Base-by-base conservation (phyloP, 2,888 invertebrate species). In the Tortrix viridana region DNA sequence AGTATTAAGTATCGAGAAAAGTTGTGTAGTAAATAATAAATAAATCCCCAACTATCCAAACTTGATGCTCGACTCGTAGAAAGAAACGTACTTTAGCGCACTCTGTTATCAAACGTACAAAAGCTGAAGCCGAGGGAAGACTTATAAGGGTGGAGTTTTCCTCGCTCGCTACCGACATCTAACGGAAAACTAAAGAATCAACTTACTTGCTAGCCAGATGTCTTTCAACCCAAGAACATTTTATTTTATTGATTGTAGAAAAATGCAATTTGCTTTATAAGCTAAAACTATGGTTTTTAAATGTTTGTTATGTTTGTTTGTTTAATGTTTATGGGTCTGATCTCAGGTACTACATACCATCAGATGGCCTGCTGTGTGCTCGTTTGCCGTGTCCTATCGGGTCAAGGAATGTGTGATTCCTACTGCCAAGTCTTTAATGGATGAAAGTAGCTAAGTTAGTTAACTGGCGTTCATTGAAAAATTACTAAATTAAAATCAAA, bases 111-210 rank as follows among this genome's bases (percentile, higher is more conserved):
- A 65, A 66, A 66, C 61, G 65, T 66, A 66, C 67, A 77, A 82
- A 88, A 75, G 71, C 60, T 65, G 68, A 71, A 69, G 69, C 71
- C 65, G 66, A 70, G 71, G 75, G 75, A 70, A 70, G 79, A 74
- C 74, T 74, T 69, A 60, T 60, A 59, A 65, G 70, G 73, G 68
- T 66, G 61, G 63, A 65, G 53, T 67, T 70, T 70, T 67, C 69
- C 69, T 52, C 48, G 66, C 60, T 26, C 60, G 55, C 65, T 67
- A 76, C 81, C 75, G 90, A 88, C 90, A 91, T 90, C 90, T 90
- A 83, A 73, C 84, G 90, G 85, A 74, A 80, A 80, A 74, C 73
- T 78, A 67, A 67, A 67, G 85, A 81, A 88, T 78, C 78, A 83
- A 73, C 73, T 80, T 71, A 70, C 53, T 57, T 67, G 23, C 41